Percentiles rank a stretch among this genome's conserved stretches.
Conservation (phyloP, 2,797 vertebrate genomes). For the Hirundo rustica region DNA sequence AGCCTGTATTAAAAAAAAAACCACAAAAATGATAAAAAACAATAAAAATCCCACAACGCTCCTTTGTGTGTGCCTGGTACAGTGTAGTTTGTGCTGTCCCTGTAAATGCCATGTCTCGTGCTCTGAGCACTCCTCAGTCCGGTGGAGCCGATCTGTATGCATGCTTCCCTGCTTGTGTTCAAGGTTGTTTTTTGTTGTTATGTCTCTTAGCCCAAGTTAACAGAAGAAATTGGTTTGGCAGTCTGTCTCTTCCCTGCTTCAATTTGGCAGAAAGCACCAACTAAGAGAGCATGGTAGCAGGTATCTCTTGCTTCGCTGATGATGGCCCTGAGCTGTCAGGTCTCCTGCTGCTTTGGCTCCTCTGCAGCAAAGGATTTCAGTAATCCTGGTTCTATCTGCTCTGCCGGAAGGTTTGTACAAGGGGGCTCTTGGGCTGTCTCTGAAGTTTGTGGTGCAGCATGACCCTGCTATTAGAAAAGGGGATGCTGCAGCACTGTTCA, state of each 20-base stretch:
- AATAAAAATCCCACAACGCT: neutral
- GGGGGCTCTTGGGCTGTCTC: neutral
- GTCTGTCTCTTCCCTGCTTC: neutral
- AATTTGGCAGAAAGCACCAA: neutral
- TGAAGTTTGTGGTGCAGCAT: neutral
- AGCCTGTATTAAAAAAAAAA: slow-evolving; percentile 66
- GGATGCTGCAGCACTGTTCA: neutral
- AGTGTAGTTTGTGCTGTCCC: neutral
- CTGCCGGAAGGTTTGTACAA: neutral
- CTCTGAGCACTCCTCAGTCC: neutral
- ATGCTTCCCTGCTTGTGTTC: neutral
- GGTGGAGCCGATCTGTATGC: neutral
- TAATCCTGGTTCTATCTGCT: neutral
- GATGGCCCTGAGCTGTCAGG: neutral
- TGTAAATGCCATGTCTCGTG: neutral
- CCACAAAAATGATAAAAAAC: neutral
- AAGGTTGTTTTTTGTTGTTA: fast-evolving
- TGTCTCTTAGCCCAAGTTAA: neutral
- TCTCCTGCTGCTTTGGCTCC: neutral
- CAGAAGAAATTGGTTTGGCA: neutral
- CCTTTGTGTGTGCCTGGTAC: neutral
- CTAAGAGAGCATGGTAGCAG: neutral
- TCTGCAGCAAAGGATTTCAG: neutral
- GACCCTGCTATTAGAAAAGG: neutral
- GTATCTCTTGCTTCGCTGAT: neutral